phyloP scores from a whole-genome alignment of 2,888 invertebrate species.

The Cryptus armator region DNA sequence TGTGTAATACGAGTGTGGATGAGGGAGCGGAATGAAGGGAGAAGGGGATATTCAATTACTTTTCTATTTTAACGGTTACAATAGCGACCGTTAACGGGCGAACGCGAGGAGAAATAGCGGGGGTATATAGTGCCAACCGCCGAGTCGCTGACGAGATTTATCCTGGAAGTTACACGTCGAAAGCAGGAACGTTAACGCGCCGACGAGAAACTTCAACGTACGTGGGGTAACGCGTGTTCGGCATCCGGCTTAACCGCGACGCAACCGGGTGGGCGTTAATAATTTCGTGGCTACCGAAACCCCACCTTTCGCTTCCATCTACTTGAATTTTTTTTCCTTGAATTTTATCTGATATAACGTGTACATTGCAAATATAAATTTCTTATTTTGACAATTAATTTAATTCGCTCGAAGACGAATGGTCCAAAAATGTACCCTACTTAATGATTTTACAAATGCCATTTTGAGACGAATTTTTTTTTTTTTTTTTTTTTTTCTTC shows the following conservation, averaged over 20 bases:
- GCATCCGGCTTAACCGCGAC: slow-evolving; percentile 15
- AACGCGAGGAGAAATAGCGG: neutral
- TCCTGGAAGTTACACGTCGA: slow-evolving; percentile 46
- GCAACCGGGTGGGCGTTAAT: slow-evolving; percentile 39
- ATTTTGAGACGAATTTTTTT: no score
- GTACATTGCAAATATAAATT: neutral
- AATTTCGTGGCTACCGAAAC: slow-evolving; percentile 31
- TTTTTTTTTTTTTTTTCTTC: no score
- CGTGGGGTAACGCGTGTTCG: slow-evolving; percentile 35
- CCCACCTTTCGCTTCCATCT: slow-evolving; percentile 15
- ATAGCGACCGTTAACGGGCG: slow-evolving; percentile 31
- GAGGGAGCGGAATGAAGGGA: neutral
- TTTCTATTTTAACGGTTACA: slow-evolving; percentile 56
- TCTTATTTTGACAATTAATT: no score
- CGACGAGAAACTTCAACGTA: slow-evolving; percentile 9
- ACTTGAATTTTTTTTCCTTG: neutral
- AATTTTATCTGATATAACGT: neutral
- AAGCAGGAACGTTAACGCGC: slow-evolving; percentile 31
- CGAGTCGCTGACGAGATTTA: slow-evolving; percentile 41
- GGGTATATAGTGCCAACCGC: neutral
- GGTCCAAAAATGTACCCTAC: no score
- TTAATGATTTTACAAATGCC: no score
- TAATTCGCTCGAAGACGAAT: no score
- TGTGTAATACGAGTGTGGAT: slow-evolving; percentile 25
- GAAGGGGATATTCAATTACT: slow-evolving; percentile 42